Evolutionary conservation across 1,140 invertebrate species (phyloP).

Genomic region (Belonocnema kinseyi): DNA sequence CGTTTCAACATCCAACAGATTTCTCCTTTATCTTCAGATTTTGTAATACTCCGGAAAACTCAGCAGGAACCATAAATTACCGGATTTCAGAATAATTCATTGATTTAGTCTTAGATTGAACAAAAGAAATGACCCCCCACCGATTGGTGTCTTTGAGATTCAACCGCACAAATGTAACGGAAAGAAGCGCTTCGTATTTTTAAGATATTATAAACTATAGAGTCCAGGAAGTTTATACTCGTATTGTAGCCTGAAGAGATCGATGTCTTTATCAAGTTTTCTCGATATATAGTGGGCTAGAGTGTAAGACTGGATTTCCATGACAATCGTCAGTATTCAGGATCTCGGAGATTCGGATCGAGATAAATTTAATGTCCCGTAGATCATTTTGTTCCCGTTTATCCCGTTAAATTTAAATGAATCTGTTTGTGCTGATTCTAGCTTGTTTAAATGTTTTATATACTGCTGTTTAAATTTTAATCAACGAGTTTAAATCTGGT

Average conservation of each 20-base stretch:
- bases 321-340: background rate
- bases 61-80: background rate
- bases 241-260: background rate
- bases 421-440: too few relatives aligned
- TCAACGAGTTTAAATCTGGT: too few relatives aligned
- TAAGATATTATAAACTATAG: too few relatives aligned
- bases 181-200: background rate
- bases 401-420: background rate
- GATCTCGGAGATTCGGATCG: background rate
- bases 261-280: background rate
- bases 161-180: background rate
- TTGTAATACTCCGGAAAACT: background rate
- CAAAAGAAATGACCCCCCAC: background rate
- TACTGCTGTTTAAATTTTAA: too few relatives aligned
- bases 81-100: slow-evolving; percentile 4
- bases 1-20: background rate
- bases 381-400: background rate
- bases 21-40: background rate
- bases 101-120: background rate
- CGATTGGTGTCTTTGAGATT: too few relatives aligned
- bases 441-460: too few relatives aligned
- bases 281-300: background rate
- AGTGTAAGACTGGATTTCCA: background rate
- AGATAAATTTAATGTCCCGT: background rate
- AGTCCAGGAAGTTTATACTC: background rate